A percentile compares a stretch with the other conserved stretches of the same genome.
phyloP scores from a whole-genome alignment of 2,888 invertebrate genomes.

The Anthophora plumipes region DNA sequence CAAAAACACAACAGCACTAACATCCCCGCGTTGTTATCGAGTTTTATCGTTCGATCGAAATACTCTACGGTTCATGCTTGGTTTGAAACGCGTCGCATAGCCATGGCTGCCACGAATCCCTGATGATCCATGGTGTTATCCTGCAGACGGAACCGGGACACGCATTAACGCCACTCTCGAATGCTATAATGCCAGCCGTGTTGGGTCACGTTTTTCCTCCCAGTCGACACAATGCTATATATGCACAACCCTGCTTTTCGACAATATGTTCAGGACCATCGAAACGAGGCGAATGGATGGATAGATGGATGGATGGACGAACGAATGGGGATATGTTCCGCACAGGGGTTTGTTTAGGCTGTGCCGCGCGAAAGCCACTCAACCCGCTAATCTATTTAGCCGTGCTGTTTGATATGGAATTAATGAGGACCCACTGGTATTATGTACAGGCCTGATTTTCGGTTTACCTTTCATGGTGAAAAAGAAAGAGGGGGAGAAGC shows the following conservation, averaged over 20 bases:
- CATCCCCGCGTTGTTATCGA: not conserved
- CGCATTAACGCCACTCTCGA: conserved; percentile 80
- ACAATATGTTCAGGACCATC: conserved; percentile 76
- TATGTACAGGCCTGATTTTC: conserved; percentile 69
- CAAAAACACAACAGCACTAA: not conserved
- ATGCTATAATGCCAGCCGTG: conserved; percentile 66
- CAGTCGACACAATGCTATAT: conserved; percentile 68
- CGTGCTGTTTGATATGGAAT: conserved; percentile 84
- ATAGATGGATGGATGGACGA: conserved; percentile 65
- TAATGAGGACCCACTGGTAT: conserved; percentile 80
- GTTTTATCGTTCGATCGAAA: conserved; percentile 7
- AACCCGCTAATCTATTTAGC: conserved; percentile 84
- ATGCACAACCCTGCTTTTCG: conserved; percentile 62
- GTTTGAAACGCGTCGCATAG: not conserved
- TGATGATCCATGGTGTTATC: conserved; percentile 17
- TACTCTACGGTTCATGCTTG: not conserved
- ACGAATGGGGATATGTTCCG: conserved; percentile 32
- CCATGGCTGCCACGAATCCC: conserved; percentile 16
- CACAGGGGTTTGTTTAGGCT: conserved; percentile 78
- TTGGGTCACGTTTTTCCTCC: conserved; percentile 62
- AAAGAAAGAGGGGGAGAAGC: conserved; percentile 22
- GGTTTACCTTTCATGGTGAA: conserved; percentile 63
- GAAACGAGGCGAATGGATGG: conserved; percentile 67
- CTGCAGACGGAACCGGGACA: conserved; percentile 68
- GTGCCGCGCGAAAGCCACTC: conserved; percentile 80